Evolutionary conservation across 1,140 invertebrate genomes (phyloP).

Genomic region (Drosophila tsacasi): DNA sequence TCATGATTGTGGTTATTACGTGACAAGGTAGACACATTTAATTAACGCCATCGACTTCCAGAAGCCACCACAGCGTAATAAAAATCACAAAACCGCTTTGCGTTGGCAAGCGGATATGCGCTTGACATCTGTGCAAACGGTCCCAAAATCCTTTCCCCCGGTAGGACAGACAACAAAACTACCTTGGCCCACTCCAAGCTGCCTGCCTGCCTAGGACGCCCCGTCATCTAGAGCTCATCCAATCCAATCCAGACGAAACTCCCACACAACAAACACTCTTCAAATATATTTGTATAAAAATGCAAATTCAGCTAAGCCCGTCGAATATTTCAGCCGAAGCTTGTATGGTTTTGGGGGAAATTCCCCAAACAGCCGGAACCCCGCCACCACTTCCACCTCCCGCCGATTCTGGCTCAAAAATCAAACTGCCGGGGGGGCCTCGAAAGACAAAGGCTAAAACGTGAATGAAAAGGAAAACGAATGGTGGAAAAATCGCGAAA

Average conservation of each 20-base stretch:
- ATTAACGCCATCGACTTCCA: conserved; percentile 43
- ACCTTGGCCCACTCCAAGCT: conserved; percentile 10
- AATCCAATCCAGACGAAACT: conserved; percentile 34
- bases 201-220: conserved; percentile 5
- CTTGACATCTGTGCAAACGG: conserved; percentile 67
- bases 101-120: conserved; percentile 50
- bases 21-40: conserved; percentile 29
- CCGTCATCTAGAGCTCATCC: conserved; percentile 43
- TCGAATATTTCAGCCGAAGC: conserved; percentile 76
- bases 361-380: conserved; percentile 27
- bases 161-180: conserved; percentile 62
- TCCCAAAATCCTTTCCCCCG: conserved; percentile 1
- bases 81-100: conserved; percentile 65
- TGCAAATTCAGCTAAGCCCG: conserved; percentile 82
- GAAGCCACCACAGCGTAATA: conserved; percentile 37
- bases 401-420: conserved; percentile 73
- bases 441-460: conserved; percentile 42
- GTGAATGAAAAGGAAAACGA: background rate
- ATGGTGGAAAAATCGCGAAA: conserved; percentile 16
- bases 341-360: conserved; percentile 65
- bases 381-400: conserved; percentile 41
- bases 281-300: conserved; percentile 84
- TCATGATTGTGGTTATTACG: background rate
- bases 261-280: conserved; percentile 63
- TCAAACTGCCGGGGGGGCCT: conserved; percentile 63